phyloP scores from a whole-genome alignment of 2,113 vertebrate genomes.

The Eretmochelys imbricata region DNA sequence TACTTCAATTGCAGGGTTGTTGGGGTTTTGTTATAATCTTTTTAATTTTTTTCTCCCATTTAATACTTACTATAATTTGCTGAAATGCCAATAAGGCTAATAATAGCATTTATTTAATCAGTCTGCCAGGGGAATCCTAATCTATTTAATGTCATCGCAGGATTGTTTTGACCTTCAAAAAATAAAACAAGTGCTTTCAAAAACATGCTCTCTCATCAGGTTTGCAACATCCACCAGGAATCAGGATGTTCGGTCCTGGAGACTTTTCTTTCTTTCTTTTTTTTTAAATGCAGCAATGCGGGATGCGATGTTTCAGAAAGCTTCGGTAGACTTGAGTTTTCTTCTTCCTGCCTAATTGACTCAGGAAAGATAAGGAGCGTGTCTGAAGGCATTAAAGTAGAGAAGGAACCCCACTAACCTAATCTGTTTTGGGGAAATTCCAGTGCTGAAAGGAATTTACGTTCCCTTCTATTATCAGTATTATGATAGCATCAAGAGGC shows the following conservation, averaged over 20 bases:
- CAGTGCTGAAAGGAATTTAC: not conserved
- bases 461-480: not conserved
- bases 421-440: not conserved
- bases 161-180: slow-evolving; percentile 34
- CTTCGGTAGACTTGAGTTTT: rapidly evolving
- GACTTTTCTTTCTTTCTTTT: not conserved
- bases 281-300: rapidly evolving
- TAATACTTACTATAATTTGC: not conserved
- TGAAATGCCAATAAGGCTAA: slow-evolving; percentile 8
- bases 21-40: not conserved
- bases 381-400: rapidly evolving
- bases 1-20: rapidly evolving
- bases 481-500: not conserved
- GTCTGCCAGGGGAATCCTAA: not conserved
- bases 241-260: not conserved
- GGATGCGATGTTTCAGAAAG: rapidly evolving
- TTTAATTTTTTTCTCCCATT: not conserved
- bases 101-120: slow-evolving; percentile 35
- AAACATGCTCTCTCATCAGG: not conserved
- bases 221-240: not conserved
- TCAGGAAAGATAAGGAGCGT: rapidly evolving
- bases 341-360: rapidly evolving
- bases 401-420: not conserved
- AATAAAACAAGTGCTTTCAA: not conserved
- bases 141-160: not conserved